Evolutionary conservation across 2,888 invertebrate species (phyloP).

Genomic region (Muscina levida): DNA sequence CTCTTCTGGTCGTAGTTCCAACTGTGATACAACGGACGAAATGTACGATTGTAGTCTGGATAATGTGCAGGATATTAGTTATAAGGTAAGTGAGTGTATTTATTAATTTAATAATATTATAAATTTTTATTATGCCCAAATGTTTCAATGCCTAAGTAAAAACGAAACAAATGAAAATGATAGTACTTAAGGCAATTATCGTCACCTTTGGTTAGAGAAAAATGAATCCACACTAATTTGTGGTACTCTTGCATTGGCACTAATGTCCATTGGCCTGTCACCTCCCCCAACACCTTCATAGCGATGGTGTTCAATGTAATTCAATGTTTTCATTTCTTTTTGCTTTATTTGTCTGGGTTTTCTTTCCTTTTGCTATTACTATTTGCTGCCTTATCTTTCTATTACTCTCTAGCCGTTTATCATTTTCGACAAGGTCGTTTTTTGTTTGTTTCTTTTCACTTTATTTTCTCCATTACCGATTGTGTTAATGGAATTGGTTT

Average conservation of each 20-base stretch:
- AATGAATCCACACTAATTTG: too few relatives aligned
- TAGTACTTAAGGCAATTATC: background rate
- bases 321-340: background rate
- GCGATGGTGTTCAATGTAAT: background rate
- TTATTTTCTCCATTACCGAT: conserved; percentile 12
- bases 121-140: too few relatives aligned
- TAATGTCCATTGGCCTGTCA: background rate
- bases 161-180: too few relatives aligned
- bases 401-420: conserved; percentile 5
- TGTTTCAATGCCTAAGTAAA: too few relatives aligned
- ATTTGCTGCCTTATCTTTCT: too few relatives aligned
- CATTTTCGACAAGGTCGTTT: conserved; percentile 52
- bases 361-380: background rate
- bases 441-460: conserved; percentile 39
- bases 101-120: background rate
- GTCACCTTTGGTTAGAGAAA: background rate
- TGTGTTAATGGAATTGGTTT: conserved; percentile 32
- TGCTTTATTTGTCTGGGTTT: too few relatives aligned
- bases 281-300: background rate
- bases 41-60: conserved; percentile 96
- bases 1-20: conserved; percentile 94
- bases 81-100: conserved; percentile 86
- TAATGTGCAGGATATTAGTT: conserved; percentile 95
- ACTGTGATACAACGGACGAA: conserved; percentile 95
- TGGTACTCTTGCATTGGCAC: too few relatives aligned